Base-by-base conservation (phyloP, 2,113 vertebrate genomes). In the Pimephales promelas region DNA sequence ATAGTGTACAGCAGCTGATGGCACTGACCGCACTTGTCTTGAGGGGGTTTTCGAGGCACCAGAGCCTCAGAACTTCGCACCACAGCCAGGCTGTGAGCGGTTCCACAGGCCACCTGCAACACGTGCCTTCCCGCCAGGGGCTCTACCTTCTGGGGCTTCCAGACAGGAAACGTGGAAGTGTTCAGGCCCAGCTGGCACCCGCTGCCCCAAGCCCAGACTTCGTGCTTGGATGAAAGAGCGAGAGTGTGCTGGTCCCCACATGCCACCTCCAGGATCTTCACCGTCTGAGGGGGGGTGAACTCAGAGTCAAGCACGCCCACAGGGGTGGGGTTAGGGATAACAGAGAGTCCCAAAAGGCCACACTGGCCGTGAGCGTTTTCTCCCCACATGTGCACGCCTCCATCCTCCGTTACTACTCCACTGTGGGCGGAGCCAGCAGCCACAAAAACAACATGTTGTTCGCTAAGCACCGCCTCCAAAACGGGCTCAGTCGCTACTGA, bases 191-290 rank as follows among this genome's bases (percentile, higher is more conserved):
- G 91, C 91, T 98, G 98, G 88, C 93, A 96, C n/a, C 97, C 97
- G 0, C 95, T 97, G 64, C 98, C 98, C 98, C 98, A 99, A 1
- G 97, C 94, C 98, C 98, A 99, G 84, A 97, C 96, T 90, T 99
- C 97, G 40, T 94, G 93, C 90, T 92, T 95, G 18, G 92, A 90
- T 0, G 98, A 97, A 24, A 99, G 90, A 0, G 97, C 98, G 90
- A 99, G 90, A 0, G 97, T 98, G 89, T 99, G 97, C 14, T 95
- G 94, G 87, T 95, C 96, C 5, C 98, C 98, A 31, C 98, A 99
- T 0, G 96, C 95, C 89, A 99, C 90, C 89, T 99, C 97, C 90
- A 96, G 84, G 83, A 96, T 93, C 24, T 93, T 92, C 2, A 97
- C 94, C 0, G 92, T 90, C 74, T 95, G 85, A 3, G 92, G 88